Evolutionary conservation across 2,888 invertebrate genomes (phyloP).

Genomic region (Parnassius mnemosyne): DNA sequence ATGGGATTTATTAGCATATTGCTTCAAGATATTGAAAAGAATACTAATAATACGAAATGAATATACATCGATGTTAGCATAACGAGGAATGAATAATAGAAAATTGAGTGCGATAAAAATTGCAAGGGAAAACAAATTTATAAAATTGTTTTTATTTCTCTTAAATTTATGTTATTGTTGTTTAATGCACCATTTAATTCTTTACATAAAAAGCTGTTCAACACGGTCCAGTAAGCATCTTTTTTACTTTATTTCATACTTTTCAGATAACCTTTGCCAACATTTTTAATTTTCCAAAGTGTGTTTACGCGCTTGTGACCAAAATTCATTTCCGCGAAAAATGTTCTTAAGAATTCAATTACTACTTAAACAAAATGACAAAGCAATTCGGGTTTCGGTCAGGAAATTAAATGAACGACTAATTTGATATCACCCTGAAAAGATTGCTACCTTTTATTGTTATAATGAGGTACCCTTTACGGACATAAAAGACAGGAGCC

Average conservation of each 20-base stretch:
- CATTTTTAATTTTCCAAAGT: constrained; percentile 46
- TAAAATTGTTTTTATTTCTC: background rate
- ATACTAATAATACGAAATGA: constrained; percentile 50
- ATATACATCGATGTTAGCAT: constrained; percentile 32
- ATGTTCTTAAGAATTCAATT: constrained; percentile 71
- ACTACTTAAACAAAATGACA: constrained; percentile 75
- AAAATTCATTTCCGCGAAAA: constrained; percentile 71
- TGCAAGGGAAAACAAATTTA: background rate
- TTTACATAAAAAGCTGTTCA: constrained; percentile 15
- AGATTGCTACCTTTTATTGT: constrained; percentile 70
- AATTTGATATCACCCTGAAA: constrained; percentile 58
- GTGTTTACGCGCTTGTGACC: constrained; percentile 41
- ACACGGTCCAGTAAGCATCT: constrained; percentile 37
- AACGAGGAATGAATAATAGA: constrained; percentile 10
- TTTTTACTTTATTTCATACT: constrained; percentile 29
- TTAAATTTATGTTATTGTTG: constrained; percentile 9
- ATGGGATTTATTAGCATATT: constrained; percentile 78
- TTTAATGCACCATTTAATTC: constrained; percentile 15
- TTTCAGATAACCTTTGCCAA: constrained; percentile 35
- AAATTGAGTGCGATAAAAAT: constrained; percentile 20
- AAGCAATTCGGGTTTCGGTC: constrained; percentile 63
- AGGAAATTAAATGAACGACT: constrained; percentile 77
- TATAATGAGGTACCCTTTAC: constrained; percentile 61
- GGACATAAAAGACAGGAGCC: constrained; percentile 54
- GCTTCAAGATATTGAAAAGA: constrained; percentile 65